phyloP scores from a whole-genome alignment of 2,113 vertebrate genomes.

The Entelurus aequoreus region DNA sequence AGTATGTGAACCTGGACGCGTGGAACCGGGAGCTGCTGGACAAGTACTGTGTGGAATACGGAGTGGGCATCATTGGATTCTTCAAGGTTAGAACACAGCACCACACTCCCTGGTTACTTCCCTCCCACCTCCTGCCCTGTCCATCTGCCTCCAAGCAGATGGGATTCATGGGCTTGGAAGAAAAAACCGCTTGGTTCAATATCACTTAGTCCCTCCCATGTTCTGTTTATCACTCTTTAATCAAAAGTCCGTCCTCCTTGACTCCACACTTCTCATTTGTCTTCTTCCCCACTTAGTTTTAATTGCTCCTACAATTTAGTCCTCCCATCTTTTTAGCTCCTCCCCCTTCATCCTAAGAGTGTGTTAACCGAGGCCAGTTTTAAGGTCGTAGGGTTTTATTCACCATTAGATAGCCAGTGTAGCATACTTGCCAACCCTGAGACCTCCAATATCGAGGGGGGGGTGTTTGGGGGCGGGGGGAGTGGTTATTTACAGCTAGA shows the following conservation, averaged over 20 bases:
- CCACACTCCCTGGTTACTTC: constrained; percentile 26
- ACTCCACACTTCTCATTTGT: constrained; percentile 24
- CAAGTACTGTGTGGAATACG: constrained; percentile 97
- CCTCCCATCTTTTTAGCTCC: constrained; percentile 12
- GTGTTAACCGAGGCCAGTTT: constrained; percentile 54
- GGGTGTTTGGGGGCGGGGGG: too few relatives aligned
- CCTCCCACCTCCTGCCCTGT: constrained; percentile 53
- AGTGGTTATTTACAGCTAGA: too few relatives aligned
- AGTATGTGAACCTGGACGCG: constrained; percentile 94
- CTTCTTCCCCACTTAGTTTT: constrained; percentile 12
- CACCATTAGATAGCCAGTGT: not conserved
- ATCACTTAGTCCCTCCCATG: constrained; percentile 35
- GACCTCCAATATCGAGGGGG: too few relatives aligned
- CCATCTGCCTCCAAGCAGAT: constrained; percentile 65
- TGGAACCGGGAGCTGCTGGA: constrained; percentile 98
- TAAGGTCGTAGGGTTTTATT: constrained; percentile 22
- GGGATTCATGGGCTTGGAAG: constrained; percentile 51
- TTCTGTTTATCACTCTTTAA: constrained; percentile 30
- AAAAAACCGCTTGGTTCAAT: constrained; percentile 40
- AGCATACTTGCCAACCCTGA: too few relatives aligned
- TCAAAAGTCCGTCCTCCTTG: constrained; percentile 23
- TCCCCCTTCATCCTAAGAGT: constrained; percentile 32
- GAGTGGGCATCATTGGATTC: constrained; percentile 96
- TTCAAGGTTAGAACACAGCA: constrained; percentile 82
- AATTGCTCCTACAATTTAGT: constrained; percentile 17